phyloP scores from a whole-genome alignment of 2,113 vertebrate species.

The Anser cygnoides region DNA sequence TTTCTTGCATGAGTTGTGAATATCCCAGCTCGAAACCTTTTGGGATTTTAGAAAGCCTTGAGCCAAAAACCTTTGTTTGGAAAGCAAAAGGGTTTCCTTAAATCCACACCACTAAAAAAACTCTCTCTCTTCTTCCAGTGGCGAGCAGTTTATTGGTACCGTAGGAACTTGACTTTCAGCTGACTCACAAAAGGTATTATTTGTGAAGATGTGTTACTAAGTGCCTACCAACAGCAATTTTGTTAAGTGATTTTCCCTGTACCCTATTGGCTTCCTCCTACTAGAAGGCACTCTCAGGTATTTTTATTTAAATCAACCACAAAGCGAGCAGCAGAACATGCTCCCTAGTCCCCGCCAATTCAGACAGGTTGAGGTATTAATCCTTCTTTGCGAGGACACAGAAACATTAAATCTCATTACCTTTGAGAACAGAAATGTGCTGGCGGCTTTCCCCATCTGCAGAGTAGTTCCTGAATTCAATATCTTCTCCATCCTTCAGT shows the following conservation, averaged over 20 bases:
- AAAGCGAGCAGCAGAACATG: constrained; percentile 47
- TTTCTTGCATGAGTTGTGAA: neutral
- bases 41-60: neutral
- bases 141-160: neutral
- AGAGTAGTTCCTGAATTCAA: constrained; percentile 93
- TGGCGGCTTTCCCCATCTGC: constrained; percentile 91
- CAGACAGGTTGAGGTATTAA: constrained; percentile 61
- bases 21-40: neutral
- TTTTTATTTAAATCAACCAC: constrained; percentile 47
- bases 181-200: neutral
- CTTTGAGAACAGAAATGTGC: constrained; percentile 99
- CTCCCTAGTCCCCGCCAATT: constrained; percentile 31
- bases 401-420: constrained; percentile 79
- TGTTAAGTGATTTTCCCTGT: neutral
- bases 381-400: constrained; percentile 63
- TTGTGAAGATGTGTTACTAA: neutral
- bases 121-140: neutral
- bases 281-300: neutral
- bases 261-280: neutral
- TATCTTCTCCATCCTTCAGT: constrained; percentile 95
- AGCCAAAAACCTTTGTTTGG: neutral
- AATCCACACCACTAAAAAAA: neutral
- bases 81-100: neutral
- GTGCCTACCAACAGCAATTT: neutral
- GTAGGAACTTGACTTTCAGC: neutral